Conservation (phyloP, 2,113 vertebrate genomes). For the Columba livia region DNA sequence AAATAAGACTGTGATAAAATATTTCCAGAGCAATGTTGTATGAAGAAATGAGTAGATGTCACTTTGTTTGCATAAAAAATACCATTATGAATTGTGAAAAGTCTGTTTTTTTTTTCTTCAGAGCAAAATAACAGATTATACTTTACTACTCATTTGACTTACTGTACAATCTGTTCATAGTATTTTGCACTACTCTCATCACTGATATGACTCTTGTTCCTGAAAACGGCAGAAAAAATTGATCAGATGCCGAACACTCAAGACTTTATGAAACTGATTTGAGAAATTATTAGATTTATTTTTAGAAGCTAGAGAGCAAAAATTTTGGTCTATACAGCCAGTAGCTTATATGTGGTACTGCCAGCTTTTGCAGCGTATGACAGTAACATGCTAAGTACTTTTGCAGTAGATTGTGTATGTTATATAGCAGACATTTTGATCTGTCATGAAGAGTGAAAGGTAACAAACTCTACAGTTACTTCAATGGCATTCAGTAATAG, state of each 20-base stretch:
- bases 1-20: background rate
- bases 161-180: background rate
- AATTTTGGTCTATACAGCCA: background rate
- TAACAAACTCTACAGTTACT: background rate
- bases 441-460: background rate
- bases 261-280: background rate
- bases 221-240: background rate
- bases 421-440: background rate
- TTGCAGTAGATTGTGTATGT: background rate
- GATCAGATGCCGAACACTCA: background rate
- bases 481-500: background rate
- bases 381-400: background rate
- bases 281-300: background rate
- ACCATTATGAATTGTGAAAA: background rate
- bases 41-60: background rate
- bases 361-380: background rate
- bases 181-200: background rate
- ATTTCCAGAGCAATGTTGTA: background rate
- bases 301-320: background rate
- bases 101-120: background rate
- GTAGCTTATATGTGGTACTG: rapidly evolving
- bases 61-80: background rate
- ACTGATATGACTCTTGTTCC: background rate
- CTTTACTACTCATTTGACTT: background rate
- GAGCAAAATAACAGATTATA: background rate